phyloP scores from a whole-genome alignment of 2,888 invertebrate genomes.

The Synergus umbraculus region DNA sequence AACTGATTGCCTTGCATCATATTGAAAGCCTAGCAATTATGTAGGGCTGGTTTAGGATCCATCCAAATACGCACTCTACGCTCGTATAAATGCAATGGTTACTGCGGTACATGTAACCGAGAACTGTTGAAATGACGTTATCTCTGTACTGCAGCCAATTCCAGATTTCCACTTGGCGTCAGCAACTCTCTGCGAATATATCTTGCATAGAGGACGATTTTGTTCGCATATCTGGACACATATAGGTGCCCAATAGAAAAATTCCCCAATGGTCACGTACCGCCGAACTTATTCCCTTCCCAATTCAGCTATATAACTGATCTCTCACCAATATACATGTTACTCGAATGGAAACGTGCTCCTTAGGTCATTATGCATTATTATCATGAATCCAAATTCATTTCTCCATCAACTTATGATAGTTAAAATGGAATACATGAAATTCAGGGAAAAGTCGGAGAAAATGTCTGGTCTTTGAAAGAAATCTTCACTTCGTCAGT shows the following conservation, averaged over 20 bases:
- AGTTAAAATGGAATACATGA: no score
- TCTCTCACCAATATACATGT: not conserved
- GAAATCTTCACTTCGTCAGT: no score
- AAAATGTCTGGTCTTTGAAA: no score
- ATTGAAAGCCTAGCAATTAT: no score
- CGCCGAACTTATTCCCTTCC: not conserved
- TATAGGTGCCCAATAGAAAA: not conserved
- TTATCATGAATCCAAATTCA: no score
- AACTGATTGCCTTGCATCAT: no score
- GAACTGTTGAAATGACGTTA: slow-evolving; percentile 41
- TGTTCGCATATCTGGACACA: not conserved
- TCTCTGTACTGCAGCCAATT: slow-evolving; percentile 43
- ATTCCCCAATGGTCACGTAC: not conserved
- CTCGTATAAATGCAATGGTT: not conserved
- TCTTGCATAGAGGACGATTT: not conserved
- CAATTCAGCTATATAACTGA: not conserved
- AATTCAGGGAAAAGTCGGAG: no score
- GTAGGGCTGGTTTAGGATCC: no score
- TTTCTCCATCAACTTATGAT: no score
- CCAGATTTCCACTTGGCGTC: slow-evolving; percentile 32
- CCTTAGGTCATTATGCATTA: not conserved
- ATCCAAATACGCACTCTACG: not conserved
- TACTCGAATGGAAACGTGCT: not conserved
- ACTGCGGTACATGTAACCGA: not conserved
- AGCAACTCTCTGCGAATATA: slow-evolving; percentile 10